Evolutionary conservation across 2,888 invertebrate genomes (phyloP), one percentile per base, ranked within the genome.

Genomic region (Argyresthia goedartella): DNA sequence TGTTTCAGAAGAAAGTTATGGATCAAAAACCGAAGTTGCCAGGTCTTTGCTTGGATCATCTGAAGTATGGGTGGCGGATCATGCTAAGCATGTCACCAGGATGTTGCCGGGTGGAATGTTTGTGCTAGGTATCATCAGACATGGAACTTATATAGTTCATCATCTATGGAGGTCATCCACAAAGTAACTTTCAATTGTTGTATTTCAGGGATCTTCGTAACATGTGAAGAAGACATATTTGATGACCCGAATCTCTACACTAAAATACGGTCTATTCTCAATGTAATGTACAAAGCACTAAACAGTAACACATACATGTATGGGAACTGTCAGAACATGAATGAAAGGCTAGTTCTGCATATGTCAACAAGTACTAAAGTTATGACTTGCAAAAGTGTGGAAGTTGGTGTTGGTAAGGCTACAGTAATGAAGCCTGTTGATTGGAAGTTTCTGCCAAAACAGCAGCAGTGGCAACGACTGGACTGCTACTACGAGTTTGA

Each of bases 41-140:
- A 82, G 80, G 60, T 85, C 80, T 50, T 63, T 91, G 33, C 70
- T 84, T 15, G 89, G 88, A 56, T 82, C 93, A 51, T 90, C 91
- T 33, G 92, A 93, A 57, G 86, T 81, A 50, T 91, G 91, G 90
- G 88, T 94, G 3, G 91, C 91, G 0, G 93, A 94, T 66, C 95
- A 96, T 82, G 95, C 95, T 43, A 91, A 92, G 71, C 93, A 95
- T 87, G 94, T 95, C 1, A 92, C 93, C 1, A 90, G 95, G 75
- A 96, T 97, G 96, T 81, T 97, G 56, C 95, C 96, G 36, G 97
- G 97, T 44, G 97, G 96, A 47, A 91, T 96, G 88, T 91, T 91
- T 77, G 92, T 97, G 49, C 87, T 95, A 68, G 97, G 93, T 76
- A 57, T 49, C 42, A 33, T 34, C 46, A 39, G 39, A 39, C 39